These are phyloP conservation scores for Gonioctena quinquepunctata DNA, from an alignment of 1,140 invertebrate species.

Conservation along the genomic window DNA sequence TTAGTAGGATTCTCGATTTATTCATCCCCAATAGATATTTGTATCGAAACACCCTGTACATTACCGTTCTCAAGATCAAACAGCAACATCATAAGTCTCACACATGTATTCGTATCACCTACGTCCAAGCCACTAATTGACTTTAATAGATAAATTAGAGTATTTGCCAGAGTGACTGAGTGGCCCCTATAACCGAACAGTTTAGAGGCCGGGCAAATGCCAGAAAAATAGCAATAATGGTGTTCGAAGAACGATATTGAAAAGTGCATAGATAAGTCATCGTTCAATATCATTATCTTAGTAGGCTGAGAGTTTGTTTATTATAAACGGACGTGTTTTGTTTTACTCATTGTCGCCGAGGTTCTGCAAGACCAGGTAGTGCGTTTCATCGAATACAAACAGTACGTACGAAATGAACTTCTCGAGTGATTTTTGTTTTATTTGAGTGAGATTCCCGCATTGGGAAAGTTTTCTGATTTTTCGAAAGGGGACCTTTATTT, in stretches of 20 bases:
- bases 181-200: constrained; percentile 29
- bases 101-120: constrained; percentile 5
- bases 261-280: not conserved
- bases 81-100: not conserved
- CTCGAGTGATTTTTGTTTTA: not conserved
- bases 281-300: not conserved
- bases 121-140: constrained; percentile 41
- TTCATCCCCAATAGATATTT: too few species aligned
- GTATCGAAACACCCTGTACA: not conserved
- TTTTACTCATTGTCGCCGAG: not conserved
- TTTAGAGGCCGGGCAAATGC: constrained; percentile 8
- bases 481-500: not conserved
- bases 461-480: not conserved
- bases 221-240: constrained; percentile 13
- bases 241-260: not conserved
- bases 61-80: not conserved
- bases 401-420: not conserved
- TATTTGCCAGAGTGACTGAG: constrained; percentile 24
- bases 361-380: not conserved
- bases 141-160: constrained; percentile 52
- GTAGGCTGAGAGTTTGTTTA: not conserved
- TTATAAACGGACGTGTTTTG: constrained; percentile 2
- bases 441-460: not conserved
- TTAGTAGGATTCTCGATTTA: too few species aligned
- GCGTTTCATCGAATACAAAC: not conserved